Percentiles rank a stretch among this genome's conserved stretches.
These are phyloP conservation scores for Nesogale talazaci DNA, from an alignment of 2,113 vertebrate genomes.

Conservation along the genomic window DNA sequence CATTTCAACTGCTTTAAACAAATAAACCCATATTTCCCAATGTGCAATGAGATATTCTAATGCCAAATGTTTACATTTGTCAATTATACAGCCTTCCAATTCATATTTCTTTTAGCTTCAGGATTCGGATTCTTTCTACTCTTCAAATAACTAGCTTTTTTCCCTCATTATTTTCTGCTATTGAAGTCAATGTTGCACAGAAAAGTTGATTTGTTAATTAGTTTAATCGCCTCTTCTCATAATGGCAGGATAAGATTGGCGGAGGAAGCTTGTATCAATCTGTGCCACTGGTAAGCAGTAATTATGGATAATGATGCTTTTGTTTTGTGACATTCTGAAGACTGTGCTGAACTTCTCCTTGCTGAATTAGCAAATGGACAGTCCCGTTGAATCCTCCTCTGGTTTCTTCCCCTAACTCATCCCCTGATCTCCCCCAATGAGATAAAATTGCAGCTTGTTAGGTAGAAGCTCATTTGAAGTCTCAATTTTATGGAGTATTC, in stretches of 20 bases:
- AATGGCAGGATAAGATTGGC: conserved; percentile 92
- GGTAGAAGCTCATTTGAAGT: conserved; percentile 95
- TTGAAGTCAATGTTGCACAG: conserved; percentile 81
- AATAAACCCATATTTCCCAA: conserved; percentile 45
- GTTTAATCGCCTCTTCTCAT: conserved; percentile 88
- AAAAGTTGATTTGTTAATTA: conserved; percentile 88
- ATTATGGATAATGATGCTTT: conserved; percentile 98
- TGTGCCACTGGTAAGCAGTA: conserved; percentile 91
- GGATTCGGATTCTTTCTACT: conserved; percentile 66
- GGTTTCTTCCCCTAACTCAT: conserved; percentile 85
- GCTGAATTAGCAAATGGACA: conserved; percentile 90
- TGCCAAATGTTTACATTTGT: conserved; percentile 66
- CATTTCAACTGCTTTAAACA: conserved; percentile 56
- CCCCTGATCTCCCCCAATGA: conserved; percentile 82
- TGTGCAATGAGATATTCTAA: conserved; percentile 31
- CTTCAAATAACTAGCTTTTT: conserved; percentile 60
- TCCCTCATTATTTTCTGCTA: conserved; percentile 79
- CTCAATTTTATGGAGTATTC: conserved; percentile 93
- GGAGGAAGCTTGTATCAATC: conserved; percentile 87
- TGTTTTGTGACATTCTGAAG: conserved; percentile 94
- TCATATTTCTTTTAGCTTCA: conserved; percentile 66
- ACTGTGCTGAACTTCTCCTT: conserved; percentile 94
- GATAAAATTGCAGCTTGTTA: conserved; percentile 94
- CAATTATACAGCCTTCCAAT: conserved; percentile 57
- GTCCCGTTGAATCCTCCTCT: conserved; percentile 89